Evolutionary conservation across 2,888 invertebrate genomes (phyloP).

Genomic region (Xanthorhoe spadicearia): DNA sequence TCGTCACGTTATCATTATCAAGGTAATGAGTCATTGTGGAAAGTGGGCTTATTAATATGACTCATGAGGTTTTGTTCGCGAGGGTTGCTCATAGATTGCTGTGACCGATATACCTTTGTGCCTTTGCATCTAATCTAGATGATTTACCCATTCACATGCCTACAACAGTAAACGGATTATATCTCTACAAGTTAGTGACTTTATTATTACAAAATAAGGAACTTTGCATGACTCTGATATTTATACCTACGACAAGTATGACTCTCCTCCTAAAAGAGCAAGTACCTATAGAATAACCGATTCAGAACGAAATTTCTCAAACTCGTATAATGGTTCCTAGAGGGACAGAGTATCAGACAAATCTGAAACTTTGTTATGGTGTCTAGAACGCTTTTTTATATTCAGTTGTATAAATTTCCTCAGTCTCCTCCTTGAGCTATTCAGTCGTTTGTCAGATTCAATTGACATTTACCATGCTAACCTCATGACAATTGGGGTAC

Average conservation of each 20-base stretch:
- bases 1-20: constrained; percentile 67
- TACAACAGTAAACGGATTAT: neutral
- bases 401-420: neutral
- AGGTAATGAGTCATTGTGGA: constrained; percentile 75
- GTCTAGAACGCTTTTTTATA: neutral
- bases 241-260: too few relatives aligned
- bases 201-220: neutral
- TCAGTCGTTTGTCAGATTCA: neutral
- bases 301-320: too few relatives aligned
- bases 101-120: constrained; percentile 30
- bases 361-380: neutral
- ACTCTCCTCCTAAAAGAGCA: too few relatives aligned
- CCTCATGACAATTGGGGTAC: neutral
- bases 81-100: constrained; percentile 44
- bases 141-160: constrained; percentile 13
- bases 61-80: constrained; percentile 53
- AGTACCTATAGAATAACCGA: too few relatives aligned
- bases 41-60: constrained; percentile 72
- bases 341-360: too few relatives aligned
- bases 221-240: neutral
- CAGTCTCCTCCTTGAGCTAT: neutral
- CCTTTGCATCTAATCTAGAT: neutral
- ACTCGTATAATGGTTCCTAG: too few relatives aligned
- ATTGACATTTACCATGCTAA: neutral
- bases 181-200: neutral